These are phyloP conservation scores for Neomonachus schauinslandi DNA, from an alignment of 2,113 vertebrate genomes.

Conservation along the genomic window DNA sequence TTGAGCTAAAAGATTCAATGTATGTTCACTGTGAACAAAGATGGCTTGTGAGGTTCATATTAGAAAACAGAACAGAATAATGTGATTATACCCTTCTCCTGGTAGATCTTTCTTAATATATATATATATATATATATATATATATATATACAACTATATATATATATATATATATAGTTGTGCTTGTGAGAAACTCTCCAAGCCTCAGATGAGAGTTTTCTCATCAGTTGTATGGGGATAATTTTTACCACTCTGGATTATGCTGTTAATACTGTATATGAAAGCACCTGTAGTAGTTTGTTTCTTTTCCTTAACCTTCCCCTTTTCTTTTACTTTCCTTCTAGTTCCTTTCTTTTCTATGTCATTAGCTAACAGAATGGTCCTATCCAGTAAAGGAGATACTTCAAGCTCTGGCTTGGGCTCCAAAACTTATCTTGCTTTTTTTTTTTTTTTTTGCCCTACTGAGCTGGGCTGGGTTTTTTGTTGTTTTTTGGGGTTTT, in stretches of 20 bases:
- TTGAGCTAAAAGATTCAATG: not conserved
- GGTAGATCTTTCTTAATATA: not conserved
- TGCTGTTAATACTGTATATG: not conserved
- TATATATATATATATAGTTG: not conserved
- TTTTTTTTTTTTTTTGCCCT: not conserved
- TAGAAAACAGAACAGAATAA: not conserved
- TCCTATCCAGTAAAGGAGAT: not conserved
- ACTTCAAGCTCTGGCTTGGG: not conserved
- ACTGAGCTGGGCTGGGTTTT: too few relatives aligned
- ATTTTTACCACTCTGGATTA: not conserved
- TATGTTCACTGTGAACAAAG: not conserved
- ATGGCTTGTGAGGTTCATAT: not conserved
- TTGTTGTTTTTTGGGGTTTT: not conserved
- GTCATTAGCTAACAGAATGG: not conserved
- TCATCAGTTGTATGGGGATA: not conserved
- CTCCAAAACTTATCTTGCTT: not conserved
- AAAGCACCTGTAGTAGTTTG: not conserved
- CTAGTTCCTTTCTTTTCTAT: not conserved
- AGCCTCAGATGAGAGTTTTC: not conserved
- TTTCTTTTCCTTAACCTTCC: not conserved
- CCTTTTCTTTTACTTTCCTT: not conserved
- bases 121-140: not conserved
- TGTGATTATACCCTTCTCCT: not conserved
- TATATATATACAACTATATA: too few relatives aligned
- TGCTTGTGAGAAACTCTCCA: not conserved